phyloP scores from a whole-genome alignment of 2,797 vertebrate genomes.

The Setipinna tenuifilis region DNA sequence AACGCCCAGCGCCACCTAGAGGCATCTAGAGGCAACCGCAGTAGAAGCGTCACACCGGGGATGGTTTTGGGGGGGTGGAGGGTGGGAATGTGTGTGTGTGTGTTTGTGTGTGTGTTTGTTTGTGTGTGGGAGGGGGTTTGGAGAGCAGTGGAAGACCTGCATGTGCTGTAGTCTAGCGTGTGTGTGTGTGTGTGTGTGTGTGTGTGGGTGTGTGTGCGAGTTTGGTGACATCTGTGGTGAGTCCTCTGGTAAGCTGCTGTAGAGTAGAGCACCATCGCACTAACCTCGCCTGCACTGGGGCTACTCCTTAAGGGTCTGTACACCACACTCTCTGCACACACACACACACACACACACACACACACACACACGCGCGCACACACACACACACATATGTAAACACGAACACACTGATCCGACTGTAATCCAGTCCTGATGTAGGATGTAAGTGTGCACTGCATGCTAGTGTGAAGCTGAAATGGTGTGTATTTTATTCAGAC shows the following conservation, averaged over 20 bases:
- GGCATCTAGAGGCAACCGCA: slow-evolving; percentile 25
- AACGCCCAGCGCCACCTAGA: slow-evolving; percentile 36
- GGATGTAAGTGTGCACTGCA: neutral
- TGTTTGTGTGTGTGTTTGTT: neutral
- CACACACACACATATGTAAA: neutral
- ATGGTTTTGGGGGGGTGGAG: neutral
- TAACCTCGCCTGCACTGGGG: slow-evolving; percentile 51
- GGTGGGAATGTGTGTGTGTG: neutral
- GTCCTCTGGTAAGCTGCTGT: neutral
- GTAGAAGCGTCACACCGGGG: slow-evolving; percentile 25
- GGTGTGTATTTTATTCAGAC: neutral
- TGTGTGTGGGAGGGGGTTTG: slow-evolving; percentile 26
- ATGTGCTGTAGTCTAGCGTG: neutral
- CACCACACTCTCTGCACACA: neutral
- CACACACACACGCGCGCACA: too few species aligned
- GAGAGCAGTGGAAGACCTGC: neutral
- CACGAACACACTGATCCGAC: neutral
- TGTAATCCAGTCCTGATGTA: neutral
- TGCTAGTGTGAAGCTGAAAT: neutral
- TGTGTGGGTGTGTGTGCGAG: neutral
- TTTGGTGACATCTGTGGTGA: neutral
- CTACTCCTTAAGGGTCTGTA: neutral
- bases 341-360: too few species aligned
- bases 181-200: neutral
- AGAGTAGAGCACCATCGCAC: slow-evolving; percentile 48